Percentiles rank a stretch among this genome's conserved stretches.
Conservation (phyloP, 2,888 invertebrate genomes). For the Hemicrepidius hirtus region DNA sequence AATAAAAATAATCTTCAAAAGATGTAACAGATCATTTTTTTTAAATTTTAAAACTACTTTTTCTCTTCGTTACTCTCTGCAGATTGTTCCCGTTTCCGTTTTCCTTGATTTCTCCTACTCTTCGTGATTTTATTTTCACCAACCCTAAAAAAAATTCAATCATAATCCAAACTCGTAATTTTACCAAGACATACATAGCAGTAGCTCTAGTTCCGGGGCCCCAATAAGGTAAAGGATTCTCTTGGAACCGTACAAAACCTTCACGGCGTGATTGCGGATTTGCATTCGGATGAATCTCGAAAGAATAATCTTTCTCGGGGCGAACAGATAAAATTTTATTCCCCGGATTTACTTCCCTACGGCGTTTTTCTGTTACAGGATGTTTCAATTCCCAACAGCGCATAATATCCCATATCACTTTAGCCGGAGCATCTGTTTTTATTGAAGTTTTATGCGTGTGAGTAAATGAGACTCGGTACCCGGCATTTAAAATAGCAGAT, state of each 20-base stretch:
- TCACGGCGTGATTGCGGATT: constrained; percentile 86
- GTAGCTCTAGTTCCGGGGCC: constrained; percentile 91
- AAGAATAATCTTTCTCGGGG: constrained; percentile 73
- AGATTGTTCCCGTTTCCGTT: constrained; percentile 71
- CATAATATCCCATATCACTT: constrained; percentile 94
- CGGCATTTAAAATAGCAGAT: constrained; percentile 92
- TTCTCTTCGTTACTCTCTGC: constrained; percentile 46
- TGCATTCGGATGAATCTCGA: constrained; percentile 79
- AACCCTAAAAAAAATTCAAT: constrained; percentile 71
- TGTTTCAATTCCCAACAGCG: constrained; percentile 85
- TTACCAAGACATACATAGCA: constrained; percentile 77
- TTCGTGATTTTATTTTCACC: constrained; percentile 78
- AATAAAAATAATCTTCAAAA: too few species aligned
- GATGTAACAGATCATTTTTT: neutral
- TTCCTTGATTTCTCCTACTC: constrained; percentile 81
- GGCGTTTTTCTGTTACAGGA: constrained; percentile 79
- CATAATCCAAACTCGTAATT: neutral
- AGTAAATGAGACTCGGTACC: constrained; percentile 93
- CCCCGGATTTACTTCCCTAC: constrained; percentile 73
- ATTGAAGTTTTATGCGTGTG: constrained; percentile 92
- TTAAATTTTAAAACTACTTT: neutral
- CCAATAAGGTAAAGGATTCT: constrained; percentile 92
- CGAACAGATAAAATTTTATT: constrained; percentile 75
- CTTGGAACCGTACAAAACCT: constrained; percentile 86
- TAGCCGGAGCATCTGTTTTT: constrained; percentile 93